A percentile compares a stretch with the other conserved stretches of the same genome.
Evolutionary conservation across 2,113 vertebrate species (phyloP).

Genomic region (Todiramphus saurophagus): DNA sequence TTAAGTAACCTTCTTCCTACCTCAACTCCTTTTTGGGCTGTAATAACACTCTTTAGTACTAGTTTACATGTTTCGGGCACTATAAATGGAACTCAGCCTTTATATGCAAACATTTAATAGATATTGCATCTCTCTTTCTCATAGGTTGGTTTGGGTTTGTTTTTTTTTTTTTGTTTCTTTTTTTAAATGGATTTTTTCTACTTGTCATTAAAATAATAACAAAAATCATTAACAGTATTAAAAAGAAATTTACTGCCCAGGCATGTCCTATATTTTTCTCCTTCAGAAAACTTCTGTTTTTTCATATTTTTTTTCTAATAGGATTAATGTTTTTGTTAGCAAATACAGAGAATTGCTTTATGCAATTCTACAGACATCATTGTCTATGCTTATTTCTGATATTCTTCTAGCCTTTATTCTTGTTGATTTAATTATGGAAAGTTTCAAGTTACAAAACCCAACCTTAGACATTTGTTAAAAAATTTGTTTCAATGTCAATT

Average conservation of each 20-base stretch:
- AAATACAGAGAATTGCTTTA: neutral
- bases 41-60: neutral
- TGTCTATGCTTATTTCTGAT: neutral
- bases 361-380: neutral
- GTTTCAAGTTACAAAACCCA: neutral
- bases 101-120: neutral
- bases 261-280: neutral
- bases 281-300: neutral
- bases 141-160: neutral
- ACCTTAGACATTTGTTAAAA: neutral
- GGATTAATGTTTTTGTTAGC: neutral
- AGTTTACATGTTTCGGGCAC: neutral
- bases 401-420: neutral
- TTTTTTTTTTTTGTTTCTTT: neutral
- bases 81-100: neutral
- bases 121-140: neutral
- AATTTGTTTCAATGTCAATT: neutral
- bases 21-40: neutral
- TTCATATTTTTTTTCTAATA: neutral
- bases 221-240: neutral
- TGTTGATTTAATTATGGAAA: neutral
- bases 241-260: neutral
- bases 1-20: neutral
- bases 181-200: neutral
- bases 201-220: neutral